These are phyloP conservation scores for Caiman crocodilus DNA, from an alignment of 2,797 vertebrate genomes.

Conservation along the genomic window DNA sequence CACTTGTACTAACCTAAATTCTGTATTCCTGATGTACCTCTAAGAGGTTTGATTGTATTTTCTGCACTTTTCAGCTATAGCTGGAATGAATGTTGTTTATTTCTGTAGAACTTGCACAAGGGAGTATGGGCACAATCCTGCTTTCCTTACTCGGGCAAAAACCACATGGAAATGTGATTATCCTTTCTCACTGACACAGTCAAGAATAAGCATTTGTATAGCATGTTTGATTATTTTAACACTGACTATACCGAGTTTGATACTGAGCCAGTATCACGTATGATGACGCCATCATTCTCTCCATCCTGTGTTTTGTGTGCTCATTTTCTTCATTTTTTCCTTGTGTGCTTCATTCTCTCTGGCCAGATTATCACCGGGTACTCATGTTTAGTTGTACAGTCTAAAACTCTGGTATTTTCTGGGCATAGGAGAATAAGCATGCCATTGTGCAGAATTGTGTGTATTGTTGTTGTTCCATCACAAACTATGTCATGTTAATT, in stretches of 20 bases:
- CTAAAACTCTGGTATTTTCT: background rate
- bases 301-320: background rate
- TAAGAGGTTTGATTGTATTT: background rate
- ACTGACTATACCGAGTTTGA: background rate
- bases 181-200: background rate
- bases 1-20: background rate
- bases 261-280: slow-evolving; percentile 31
- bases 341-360: background rate
- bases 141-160: slow-evolving; percentile 65
- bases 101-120: slow-evolving; percentile 46
- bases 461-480: background rate
- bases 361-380: background rate
- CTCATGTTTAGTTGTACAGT: background rate
- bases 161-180: slow-evolving; percentile 15
- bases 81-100: slow-evolving; percentile 43
- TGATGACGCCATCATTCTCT: slow-evolving; percentile 18
- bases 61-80: slow-evolving; percentile 39
- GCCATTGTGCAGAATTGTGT: background rate
- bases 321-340: background rate
- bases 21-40: background rate
- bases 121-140: slow-evolving; percentile 24
- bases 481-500: background rate
- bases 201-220: background rate
- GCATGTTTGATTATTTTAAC: background rate
- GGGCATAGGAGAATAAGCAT: background rate